Evolutionary conservation across 2,113 vertebrate species (phyloP).

Genomic region (Chloroceryle aenea): DNA sequence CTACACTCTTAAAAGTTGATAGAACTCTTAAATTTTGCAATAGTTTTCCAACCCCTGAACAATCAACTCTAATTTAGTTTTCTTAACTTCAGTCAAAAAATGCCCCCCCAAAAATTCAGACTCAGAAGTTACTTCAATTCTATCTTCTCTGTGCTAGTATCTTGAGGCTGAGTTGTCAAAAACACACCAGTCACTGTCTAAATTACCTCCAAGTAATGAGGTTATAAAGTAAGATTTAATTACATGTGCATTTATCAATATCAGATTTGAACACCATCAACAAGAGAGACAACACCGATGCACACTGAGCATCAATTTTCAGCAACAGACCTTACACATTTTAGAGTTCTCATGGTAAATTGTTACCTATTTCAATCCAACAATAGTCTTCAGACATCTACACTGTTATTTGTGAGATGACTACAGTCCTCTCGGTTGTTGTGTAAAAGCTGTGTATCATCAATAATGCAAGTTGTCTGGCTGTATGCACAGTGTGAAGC

Average conservation of each 20-base stretch:
- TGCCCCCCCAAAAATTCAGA: not conserved
- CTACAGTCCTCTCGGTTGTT: not conserved
- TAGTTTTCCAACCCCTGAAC: not conserved
- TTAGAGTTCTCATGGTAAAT: not conserved
- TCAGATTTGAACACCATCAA: not conserved
- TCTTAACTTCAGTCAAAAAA: not conserved
- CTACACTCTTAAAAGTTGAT: accelerated
- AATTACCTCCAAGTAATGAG: not conserved
- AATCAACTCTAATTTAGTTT: not conserved
- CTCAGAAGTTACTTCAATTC: not conserved
- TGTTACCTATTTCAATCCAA: not conserved
- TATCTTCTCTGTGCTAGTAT: not conserved
- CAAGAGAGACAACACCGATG: not conserved
- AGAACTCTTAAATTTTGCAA: not conserved
- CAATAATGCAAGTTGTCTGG: not conserved
- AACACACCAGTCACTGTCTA: not conserved
- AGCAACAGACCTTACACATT: not conserved
- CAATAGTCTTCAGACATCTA: not conserved
- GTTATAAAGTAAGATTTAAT: not conserved
- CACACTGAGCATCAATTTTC: not conserved
- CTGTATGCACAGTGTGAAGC: not conserved
- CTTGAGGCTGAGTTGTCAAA: not conserved
- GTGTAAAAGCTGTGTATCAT: not conserved
- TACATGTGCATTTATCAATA: not conserved
- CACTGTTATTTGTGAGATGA: not conserved